Evolutionary conservation across 2,113 vertebrate species (phyloP).

Genomic region (Ursus arctos): DNA sequence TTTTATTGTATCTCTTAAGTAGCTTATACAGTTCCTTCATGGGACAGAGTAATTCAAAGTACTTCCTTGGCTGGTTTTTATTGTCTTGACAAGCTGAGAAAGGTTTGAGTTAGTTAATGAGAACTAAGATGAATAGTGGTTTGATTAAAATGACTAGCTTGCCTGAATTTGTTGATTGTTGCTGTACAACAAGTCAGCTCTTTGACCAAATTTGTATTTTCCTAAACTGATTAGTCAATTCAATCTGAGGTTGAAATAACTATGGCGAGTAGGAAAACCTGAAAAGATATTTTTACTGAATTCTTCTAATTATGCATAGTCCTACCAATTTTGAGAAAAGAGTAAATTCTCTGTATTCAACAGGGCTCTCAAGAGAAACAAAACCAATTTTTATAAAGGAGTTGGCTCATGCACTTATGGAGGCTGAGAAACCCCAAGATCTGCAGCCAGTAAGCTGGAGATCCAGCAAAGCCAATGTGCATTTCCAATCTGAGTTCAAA

Average conservation of each 20-base stretch:
- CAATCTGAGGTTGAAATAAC: constrained; percentile 30
- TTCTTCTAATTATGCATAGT: constrained; percentile 1
- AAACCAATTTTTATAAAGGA: neutral
- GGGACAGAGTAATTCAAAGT: neutral
- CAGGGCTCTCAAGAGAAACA: constrained; percentile 27
- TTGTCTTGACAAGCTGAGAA: neutral
- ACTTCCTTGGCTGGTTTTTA: constrained; percentile 29
- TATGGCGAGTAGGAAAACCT: neutral
- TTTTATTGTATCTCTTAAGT: constrained; percentile 5
- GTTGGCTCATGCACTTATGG: neutral
- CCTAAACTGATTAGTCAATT: constrained; percentile 43
- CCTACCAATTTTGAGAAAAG: constrained; percentile 9
- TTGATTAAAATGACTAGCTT: constrained; percentile 56
- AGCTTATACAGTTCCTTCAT: neutral
- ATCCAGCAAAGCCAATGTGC: neutral
- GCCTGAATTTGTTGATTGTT: constrained; percentile 16
- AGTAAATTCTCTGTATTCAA: neutral
- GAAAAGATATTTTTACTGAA: constrained; percentile 25
- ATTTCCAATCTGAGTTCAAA: neutral
- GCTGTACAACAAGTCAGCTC: neutral
- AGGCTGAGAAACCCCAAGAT: neutral
- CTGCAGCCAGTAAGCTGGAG: neutral
- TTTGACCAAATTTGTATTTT: constrained; percentile 39
- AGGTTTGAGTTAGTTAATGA: constrained; percentile 48
- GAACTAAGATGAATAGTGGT: neutral